phyloP scores from a whole-genome alignment of 2,113 vertebrate genomes.

The Cyanistes caeruleus region DNA sequence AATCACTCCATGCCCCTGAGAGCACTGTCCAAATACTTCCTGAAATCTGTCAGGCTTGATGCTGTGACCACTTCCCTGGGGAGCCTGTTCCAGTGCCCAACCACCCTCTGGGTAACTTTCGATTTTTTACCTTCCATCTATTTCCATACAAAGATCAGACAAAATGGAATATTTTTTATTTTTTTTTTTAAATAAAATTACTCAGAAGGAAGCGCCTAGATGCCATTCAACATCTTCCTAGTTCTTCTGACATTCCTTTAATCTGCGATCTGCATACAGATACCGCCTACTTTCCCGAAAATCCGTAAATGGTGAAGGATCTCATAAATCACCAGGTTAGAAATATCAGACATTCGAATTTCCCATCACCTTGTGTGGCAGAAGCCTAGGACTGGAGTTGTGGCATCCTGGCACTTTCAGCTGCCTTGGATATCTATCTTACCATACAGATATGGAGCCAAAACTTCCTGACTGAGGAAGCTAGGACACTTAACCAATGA shows the following conservation, averaged over 20 bases:
- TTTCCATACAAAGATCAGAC: not conserved
- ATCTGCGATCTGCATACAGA: not conserved
- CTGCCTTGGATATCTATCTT: not conserved
- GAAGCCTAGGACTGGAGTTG: not conserved
- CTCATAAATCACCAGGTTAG: not conserved
- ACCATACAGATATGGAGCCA: not conserved
- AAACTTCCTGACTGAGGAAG: not conserved
- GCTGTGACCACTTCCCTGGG: not conserved
- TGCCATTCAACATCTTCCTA: not conserved
- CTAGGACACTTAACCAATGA: not conserved
- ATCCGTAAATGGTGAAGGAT: not conserved
- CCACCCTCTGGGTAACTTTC: not conserved
- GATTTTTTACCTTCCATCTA: not conserved
- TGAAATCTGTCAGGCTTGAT: too few species aligned
- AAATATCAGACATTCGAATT: not conserved
- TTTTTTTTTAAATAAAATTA: not conserved
- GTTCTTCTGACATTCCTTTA: not conserved
- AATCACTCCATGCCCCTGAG: not conserved
- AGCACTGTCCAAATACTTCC: not conserved
- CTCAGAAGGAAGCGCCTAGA: not conserved
- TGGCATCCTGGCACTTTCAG: not conserved
- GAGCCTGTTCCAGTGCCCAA: not conserved
- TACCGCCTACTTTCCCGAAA: not conserved
- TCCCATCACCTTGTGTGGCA: not conserved
- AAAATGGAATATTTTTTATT: not conserved